Evolutionary conservation across 53 echinoderm and acorn worm genomes (phyloP).

Genomic region (Antedon mediterranea): DNA sequence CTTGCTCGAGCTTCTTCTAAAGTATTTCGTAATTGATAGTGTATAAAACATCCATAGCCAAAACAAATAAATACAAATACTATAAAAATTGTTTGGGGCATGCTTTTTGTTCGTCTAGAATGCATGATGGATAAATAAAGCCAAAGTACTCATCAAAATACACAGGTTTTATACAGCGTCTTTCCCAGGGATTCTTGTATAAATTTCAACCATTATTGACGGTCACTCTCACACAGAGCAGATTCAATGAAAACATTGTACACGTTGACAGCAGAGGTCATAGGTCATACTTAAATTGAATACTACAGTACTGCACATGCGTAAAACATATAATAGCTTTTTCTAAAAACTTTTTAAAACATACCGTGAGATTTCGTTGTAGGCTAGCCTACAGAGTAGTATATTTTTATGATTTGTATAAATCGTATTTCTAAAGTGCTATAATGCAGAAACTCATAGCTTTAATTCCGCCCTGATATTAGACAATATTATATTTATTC

Average conservation of each 20-base stretch:
- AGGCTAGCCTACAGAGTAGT: too few relatives aligned
- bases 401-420: too few relatives aligned
- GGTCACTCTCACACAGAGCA: background rate
- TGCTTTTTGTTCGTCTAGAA: background rate
- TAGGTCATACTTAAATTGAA: background rate
- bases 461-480: too few relatives aligned
- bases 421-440: too few relatives aligned
- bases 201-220: background rate
- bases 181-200: background rate
- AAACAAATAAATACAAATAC: slow-evolving; percentile 13
- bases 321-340: too few relatives aligned
- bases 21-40: slow-evolving; percentile 46
- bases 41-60: slow-evolving; percentile 32
- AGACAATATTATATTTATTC: too few relatives aligned
- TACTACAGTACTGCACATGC: too few relatives aligned
- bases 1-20: slow-evolving; percentile 51
- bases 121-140: background rate
- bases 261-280: background rate
- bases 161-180: too few relatives aligned
- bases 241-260: background rate
- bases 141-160: background rate
- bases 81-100: slow-evolving; percentile 20
- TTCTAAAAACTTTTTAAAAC: too few relatives aligned
- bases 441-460: too few relatives aligned
- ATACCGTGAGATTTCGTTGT: too few relatives aligned